phyloP scores from a whole-genome alignment of 2,113 vertebrate genomes.

The Morone saxatilis region DNA sequence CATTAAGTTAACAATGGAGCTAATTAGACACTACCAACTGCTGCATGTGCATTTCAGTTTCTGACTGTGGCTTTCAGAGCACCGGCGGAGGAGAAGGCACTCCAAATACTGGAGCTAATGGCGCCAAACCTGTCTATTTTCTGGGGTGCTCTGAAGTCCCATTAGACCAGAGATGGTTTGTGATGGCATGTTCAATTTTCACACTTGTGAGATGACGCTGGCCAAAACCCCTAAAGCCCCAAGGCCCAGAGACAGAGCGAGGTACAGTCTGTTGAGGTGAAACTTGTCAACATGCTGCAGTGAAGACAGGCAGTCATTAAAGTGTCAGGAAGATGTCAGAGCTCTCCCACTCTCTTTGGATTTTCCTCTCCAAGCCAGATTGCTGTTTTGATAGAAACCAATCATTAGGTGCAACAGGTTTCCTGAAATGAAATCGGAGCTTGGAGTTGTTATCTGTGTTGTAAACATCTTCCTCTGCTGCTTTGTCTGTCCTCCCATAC shows the following conservation, averaged over 20 bases:
- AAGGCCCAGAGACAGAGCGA: conserved; percentile 11
- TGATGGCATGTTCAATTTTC: conserved; percentile 36
- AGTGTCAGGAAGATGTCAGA: conserved; percentile 41
- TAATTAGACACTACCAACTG: conserved; percentile 55
- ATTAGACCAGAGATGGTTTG: conserved; percentile 10
- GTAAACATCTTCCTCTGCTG: conserved; percentile 38
- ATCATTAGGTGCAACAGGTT: conserved; percentile 26
- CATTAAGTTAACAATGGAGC: conserved; percentile 46
- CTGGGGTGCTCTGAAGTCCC: conserved; percentile 17
- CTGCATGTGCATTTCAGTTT: conserved; percentile 28
- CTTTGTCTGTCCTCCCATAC: conserved; percentile 5
- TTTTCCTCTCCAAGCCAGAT: conserved; percentile 33
- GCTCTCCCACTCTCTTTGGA: conserved; percentile 16
- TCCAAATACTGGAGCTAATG: conserved; percentile 31
- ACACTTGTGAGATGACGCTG: conserved; percentile 32
- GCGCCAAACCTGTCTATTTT: conserved; percentile 28
- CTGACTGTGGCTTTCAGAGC: conserved; percentile 19
- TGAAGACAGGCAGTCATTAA: conserved; percentile 47
- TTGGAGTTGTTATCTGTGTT: conserved; percentile 23
- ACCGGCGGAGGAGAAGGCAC: not conserved
- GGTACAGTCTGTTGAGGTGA: conserved; percentile 36
- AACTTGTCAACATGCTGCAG: conserved; percentile 32
- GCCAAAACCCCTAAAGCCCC: conserved; percentile 39
- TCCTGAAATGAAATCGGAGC: conserved; percentile 30
- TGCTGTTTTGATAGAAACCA: conserved; percentile 40